These are phyloP conservation scores for Cryptophagus acutangulus DNA, from an alignment of 2,888 invertebrate genomes.

Conservation along the genomic window DNA sequence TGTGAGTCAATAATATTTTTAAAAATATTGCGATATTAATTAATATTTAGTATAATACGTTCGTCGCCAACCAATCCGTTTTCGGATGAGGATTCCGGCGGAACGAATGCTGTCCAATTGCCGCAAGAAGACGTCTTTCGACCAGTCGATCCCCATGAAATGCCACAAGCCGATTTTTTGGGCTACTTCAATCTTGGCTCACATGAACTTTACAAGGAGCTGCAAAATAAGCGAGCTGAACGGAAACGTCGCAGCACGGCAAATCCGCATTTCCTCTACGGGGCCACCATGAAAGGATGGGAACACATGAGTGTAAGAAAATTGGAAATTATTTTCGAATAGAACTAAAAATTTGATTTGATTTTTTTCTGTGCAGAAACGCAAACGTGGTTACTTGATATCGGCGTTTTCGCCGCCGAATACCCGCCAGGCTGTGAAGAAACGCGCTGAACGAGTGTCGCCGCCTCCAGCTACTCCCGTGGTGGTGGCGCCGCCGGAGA, in stretches of 20 bases:
- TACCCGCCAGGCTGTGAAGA: slow-evolving; percentile 48
- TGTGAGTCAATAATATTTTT: slow-evolving; percentile 33
- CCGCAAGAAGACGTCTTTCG: slow-evolving; percentile 36
- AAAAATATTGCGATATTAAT: slow-evolving; percentile 5
- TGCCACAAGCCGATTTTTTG: slow-evolving; percentile 47
- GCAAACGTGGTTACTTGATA: slow-evolving; percentile 50
- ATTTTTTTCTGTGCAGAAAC: slow-evolving; percentile 43
- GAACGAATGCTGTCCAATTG: slow-evolving; percentile 33
- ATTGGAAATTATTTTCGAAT: background rate
- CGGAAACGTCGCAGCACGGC: slow-evolving; percentile 54
- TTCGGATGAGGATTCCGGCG: slow-evolving; percentile 44
- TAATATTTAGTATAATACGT: slow-evolving; percentile 31
- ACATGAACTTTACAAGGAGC: slow-evolving; percentile 47
- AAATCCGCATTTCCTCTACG: slow-evolving; percentile 54
- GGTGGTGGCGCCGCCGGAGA: background rate
- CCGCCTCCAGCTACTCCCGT: slow-evolving; percentile 25
- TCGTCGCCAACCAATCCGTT: slow-evolving; percentile 38
- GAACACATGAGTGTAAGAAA: slow-evolving; percentile 30
- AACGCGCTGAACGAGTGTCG: slow-evolving; percentile 35
- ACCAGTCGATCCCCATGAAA: slow-evolving; percentile 41
- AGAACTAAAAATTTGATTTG: slow-evolving; percentile 1
- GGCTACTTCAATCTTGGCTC: slow-evolving; percentile 50
- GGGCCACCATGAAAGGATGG: slow-evolving; percentile 46
- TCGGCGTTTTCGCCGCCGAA: slow-evolving; percentile 50
- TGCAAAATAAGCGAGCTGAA: slow-evolving; percentile 52